Evolutionary conservation across 92 coral and sea anemone genomes (phyloP).

Genomic region (Anthopleura xanthogrammica): DNA sequence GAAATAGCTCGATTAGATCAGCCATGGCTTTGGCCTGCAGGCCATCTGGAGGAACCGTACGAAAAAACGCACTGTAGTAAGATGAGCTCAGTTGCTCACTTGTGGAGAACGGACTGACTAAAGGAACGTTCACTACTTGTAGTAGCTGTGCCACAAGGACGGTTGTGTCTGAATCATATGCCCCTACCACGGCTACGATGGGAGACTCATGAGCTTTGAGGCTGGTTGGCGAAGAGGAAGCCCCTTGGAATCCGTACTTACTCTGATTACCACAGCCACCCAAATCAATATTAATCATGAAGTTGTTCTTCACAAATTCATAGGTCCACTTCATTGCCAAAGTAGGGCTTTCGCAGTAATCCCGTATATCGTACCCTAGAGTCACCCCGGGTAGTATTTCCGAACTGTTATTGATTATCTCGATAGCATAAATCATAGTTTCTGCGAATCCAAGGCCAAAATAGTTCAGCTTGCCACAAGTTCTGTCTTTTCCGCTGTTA

Average conservation of each 20-base stretch:
- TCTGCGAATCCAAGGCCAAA: slow-evolving; percentile 40
- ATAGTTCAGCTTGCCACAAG: slow-evolving; percentile 16
- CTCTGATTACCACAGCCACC: slow-evolving; percentile 29
- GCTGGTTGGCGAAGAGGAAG: background rate
- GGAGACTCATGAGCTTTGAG: slow-evolving; percentile 18
- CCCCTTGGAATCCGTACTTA: background rate
- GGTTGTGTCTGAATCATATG: slow-evolving; percentile 57
- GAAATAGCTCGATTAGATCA: slow-evolving; percentile 46
- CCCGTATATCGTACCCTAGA: slow-evolving; percentile 43
- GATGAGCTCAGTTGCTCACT: slow-evolving; percentile 57
- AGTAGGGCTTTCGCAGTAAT: slow-evolving; percentile 45
- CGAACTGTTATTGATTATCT: slow-evolving; percentile 35
- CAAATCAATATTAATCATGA: slow-evolving; percentile 6
- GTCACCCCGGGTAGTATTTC: slow-evolving; percentile 27
- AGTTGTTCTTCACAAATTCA: slow-evolving; percentile 38
- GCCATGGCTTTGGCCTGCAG: slow-evolving; percentile 70
- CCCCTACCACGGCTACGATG: slow-evolving; percentile 50
- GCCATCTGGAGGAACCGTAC: slow-evolving; percentile 63
- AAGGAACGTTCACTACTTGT: slow-evolving; percentile 50
- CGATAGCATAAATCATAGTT: slow-evolving; percentile 25
- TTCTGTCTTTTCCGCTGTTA: slow-evolving; percentile 15
- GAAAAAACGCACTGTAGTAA: slow-evolving; percentile 43
- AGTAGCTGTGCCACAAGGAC: slow-evolving; percentile 56
- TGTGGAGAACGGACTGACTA: slow-evolving; percentile 49
- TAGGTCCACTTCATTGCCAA: slow-evolving; percentile 37